Evolutionary conservation across 2,888 invertebrate genomes (phyloP).

Genomic region (Petrophora chlorosata): DNA sequence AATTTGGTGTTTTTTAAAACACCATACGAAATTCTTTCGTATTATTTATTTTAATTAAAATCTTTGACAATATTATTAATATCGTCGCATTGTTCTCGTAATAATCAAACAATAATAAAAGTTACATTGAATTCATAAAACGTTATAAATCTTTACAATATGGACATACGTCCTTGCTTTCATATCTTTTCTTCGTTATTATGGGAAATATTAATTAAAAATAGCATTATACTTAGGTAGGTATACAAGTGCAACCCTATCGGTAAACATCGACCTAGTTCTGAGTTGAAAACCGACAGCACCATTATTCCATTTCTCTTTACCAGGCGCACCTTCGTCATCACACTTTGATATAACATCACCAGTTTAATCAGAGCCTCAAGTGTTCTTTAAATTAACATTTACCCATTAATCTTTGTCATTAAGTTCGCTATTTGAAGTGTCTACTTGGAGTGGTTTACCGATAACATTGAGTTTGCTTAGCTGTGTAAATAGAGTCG

Average conservation of each 20-base stretch:
- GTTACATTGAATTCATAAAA: no score
- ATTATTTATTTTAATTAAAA: no score
- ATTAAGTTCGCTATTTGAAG: conserved; percentile 26
- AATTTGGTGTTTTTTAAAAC: no score
- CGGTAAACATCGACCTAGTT: conserved; percentile 66
- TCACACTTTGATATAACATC: conserved; percentile 59
- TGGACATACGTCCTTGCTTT: neutral
- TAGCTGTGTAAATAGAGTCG: conserved; percentile 78
- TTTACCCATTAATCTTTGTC: conserved; percentile 35
- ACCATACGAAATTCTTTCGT: no score
- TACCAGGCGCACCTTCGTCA: conserved; percentile 60
- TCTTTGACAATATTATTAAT: no score
- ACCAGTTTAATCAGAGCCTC: conserved; percentile 54
- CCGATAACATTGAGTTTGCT: conserved; percentile 73
- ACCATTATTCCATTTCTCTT: conserved; percentile 61
- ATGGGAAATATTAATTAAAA: conserved; percentile 31
- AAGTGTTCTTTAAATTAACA: conserved; percentile 41
- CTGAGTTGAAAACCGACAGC: conserved; percentile 51
- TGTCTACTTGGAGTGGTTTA: conserved; percentile 33
- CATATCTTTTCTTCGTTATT: neutral
- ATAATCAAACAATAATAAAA: no score
- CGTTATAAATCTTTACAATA: neutral
- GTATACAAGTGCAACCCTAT: conserved; percentile 52
- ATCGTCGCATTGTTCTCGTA: no score
- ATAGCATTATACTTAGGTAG: conserved; percentile 45